Percentiles rank a stretch among this genome's conserved stretches.
Conservation (phyloP, 2,888 invertebrate genomes). For the Sminthurinus aureus region DNA sequence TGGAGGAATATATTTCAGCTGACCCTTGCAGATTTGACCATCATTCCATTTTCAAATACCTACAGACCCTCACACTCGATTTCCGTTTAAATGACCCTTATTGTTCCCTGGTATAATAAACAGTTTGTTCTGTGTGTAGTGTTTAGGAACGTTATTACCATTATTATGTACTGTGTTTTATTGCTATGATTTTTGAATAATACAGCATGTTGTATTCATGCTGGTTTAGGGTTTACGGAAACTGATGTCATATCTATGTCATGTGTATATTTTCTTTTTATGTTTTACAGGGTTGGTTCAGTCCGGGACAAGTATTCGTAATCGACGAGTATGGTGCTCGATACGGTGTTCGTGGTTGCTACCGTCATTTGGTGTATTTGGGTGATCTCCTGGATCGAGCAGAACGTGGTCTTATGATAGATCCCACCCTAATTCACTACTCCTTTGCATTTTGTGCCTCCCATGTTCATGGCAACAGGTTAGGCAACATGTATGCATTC, state of each 20-base stretch:
- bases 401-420: slow-evolving; percentile 93
- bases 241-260: too few species aligned
- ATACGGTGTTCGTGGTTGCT: slow-evolving; percentile 97
- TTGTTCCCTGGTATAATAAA: slow-evolving; percentile 85
- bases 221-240: too few species aligned
- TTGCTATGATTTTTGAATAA: too few species aligned
- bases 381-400: slow-evolving; percentile 94
- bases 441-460: slow-evolving; percentile 99
- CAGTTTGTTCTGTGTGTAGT: neutral
- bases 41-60: slow-evolving; percentile 86
- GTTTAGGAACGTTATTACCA: neutral
- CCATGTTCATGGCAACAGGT: slow-evolving; percentile 99
- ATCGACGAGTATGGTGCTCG: slow-evolving; percentile 97
- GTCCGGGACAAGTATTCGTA: slow-evolving; percentile 98
- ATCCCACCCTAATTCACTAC: slow-evolving; percentile 98
- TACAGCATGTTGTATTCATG: too few species aligned
- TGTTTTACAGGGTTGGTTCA: slow-evolving; percentile 92
- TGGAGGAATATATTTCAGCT: slow-evolving; percentile 99
- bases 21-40: slow-evolving; percentile 98
- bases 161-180: neutral
- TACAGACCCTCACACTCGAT: slow-evolving; percentile 93
- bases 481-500: slow-evolving; percentile 62
- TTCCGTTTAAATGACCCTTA: slow-evolving; percentile 98
- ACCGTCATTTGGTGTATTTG: slow-evolving; percentile 94
- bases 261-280: slow-evolving; percentile 40